Evolutionary conservation across 2,888 invertebrate species (phyloP).

Genomic region (Sylvicola cinctus): DNA sequence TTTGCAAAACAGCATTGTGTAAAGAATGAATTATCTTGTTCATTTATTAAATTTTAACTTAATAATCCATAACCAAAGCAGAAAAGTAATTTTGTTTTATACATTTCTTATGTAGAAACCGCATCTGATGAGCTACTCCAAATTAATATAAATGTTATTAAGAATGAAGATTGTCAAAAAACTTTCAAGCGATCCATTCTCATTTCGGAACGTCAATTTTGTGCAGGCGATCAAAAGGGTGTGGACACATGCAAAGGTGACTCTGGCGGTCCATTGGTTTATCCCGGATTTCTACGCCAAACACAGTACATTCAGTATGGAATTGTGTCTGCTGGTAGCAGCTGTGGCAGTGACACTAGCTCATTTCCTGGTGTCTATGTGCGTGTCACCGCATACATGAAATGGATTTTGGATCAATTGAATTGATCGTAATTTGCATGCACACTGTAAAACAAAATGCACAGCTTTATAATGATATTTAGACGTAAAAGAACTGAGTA

Average conservation of each 20-base stretch:
- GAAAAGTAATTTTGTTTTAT: background rate
- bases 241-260: slow-evolving; percentile 9
- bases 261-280: slow-evolving; percentile 14
- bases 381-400: slow-evolving; percentile 27
- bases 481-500: too few relatives aligned
- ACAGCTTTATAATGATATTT: too few relatives aligned
- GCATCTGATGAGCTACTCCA: slow-evolving; percentile 14
- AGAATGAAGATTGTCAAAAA: slow-evolving; percentile 16
- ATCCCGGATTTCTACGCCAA: slow-evolving; percentile 7
- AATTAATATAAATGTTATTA: slow-evolving; percentile 18
- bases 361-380: slow-evolving; percentile 33
- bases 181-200: slow-evolving; percentile 11
- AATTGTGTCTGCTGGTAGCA: slow-evolving; percentile 39
- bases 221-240: slow-evolving; percentile 28
- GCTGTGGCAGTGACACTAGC: slow-evolving; percentile 28
- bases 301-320: slow-evolving; percentile 18
- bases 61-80: too few relatives aligned
- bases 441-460: too few relatives aligned
- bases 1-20: slow-evolving; percentile 19
- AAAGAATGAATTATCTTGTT: background rate
- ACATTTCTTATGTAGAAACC: slow-evolving; percentile 2
- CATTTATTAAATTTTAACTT: too few relatives aligned
- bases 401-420: slow-evolving; percentile 31
- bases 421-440: too few relatives aligned
- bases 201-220: slow-evolving; percentile 26